Evolutionary conservation across 2,113 vertebrate species (phyloP).

Genomic region (Peromyscus californicus): DNA sequence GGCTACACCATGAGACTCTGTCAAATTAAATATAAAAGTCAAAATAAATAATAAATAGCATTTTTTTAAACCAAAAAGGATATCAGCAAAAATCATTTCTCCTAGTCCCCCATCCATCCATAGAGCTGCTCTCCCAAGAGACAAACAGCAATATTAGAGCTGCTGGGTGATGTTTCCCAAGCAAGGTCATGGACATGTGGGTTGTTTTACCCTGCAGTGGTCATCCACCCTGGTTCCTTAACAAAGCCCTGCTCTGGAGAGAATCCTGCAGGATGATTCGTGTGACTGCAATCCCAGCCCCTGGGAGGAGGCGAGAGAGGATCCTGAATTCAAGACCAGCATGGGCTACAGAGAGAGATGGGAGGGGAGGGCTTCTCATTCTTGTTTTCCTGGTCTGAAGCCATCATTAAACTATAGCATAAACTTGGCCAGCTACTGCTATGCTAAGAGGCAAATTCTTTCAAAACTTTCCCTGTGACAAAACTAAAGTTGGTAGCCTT

Average conservation of each 20-base stretch:
- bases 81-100: background rate
- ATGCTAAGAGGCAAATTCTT: background rate
- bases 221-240: background rate
- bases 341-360: background rate
- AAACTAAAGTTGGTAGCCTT: background rate
- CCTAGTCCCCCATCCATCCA: background rate
- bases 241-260: background rate
- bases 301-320: background rate
- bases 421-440: background rate
- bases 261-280: background rate
- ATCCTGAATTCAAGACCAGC: background rate
- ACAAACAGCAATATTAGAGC: background rate
- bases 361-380: background rate
- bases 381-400: constrained; percentile 22
- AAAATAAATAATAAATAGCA: background rate
- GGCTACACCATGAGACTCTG: background rate
- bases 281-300: background rate
- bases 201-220: background rate
- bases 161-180: background rate
- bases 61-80: background rate
- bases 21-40: background rate
- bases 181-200: background rate
- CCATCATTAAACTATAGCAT: background rate
- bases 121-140: background rate
- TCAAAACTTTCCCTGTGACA: background rate